These are phyloP conservation scores for Drosophila pallidifrons DNA, from an alignment of 1,140 invertebrate genomes.

Conservation along the genomic window DNA sequence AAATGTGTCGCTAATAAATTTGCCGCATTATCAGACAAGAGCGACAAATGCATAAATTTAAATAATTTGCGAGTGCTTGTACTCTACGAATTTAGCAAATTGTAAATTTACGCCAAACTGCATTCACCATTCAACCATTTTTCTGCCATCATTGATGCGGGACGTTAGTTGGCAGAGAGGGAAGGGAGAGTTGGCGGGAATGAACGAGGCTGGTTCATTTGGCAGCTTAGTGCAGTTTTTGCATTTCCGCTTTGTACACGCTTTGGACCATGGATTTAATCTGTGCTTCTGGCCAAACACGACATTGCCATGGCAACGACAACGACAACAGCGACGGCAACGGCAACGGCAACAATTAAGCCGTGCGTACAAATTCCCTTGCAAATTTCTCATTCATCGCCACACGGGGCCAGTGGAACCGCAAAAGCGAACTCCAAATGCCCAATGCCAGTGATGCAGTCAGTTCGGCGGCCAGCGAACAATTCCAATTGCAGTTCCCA, in stretches of 20 bases:
- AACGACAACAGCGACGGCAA: constrained; percentile 39
- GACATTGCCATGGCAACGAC: constrained; percentile 54
- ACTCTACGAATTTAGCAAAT: constrained; percentile 38
- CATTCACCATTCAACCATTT: constrained; percentile 56
- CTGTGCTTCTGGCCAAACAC: constrained; percentile 34
- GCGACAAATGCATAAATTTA: constrained; percentile 45
- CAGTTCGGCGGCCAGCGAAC: not conserved
- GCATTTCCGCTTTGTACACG: constrained; percentile 32
- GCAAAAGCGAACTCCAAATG: constrained; percentile 40
- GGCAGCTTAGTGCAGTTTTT: constrained; percentile 45
- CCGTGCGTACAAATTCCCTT: constrained; percentile 68
- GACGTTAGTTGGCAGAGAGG: not conserved
- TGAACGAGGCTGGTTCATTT: constrained; percentile 54
- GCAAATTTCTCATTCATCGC: constrained; percentile 74
- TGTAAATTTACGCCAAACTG: constrained; percentile 67
- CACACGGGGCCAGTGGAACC: constrained; percentile 25
- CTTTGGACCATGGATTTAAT: constrained; percentile 46
- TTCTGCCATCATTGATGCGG: constrained; percentile 45
- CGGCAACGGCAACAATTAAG: constrained; percentile 58
- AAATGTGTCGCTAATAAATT: constrained; percentile 53
- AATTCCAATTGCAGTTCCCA: constrained; percentile 44
- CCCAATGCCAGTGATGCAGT: not conserved
- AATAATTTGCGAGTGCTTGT: constrained; percentile 34
- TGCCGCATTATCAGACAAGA: constrained; percentile 33
- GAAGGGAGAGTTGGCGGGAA: no score